These are phyloP conservation scores for Norana najaformis DNA, from an alignment of 2,888 invertebrate species.

Conservation along the genomic window DNA sequence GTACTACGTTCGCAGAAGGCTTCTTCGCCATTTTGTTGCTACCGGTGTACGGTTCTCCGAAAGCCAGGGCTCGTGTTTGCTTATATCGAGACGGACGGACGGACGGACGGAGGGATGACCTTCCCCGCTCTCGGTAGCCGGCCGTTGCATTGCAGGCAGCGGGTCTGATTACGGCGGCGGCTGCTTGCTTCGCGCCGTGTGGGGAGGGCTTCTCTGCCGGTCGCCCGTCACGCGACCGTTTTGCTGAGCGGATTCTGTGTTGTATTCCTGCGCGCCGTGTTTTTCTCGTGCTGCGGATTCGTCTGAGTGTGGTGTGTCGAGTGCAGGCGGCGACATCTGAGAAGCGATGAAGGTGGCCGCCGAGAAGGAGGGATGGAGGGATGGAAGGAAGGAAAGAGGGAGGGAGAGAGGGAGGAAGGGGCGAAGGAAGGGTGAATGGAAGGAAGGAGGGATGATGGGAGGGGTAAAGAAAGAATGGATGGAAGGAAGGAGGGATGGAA, in stretches of 20 bases:
- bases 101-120: neutral
- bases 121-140: neutral
- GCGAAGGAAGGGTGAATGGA: neutral
- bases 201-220: neutral
- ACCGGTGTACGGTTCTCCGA: neutral
- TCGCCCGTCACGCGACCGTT: constrained; percentile 7
- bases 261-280: neutral
- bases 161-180: neutral
- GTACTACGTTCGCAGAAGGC: too few relatives aligned
- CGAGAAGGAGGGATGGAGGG: neutral
- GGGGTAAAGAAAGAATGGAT: neutral
- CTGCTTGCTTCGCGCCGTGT: neutral
- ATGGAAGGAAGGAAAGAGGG: neutral
- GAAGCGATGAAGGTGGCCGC: neutral
- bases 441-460: too few relatives aligned
- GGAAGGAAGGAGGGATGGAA: neutral
- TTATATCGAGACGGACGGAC: neutral
- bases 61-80: neutral
- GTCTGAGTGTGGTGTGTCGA: neutral
- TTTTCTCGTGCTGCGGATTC: neutral
- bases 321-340: neutral
- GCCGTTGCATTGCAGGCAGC: neutral
- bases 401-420: neutral
- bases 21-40: neutral
- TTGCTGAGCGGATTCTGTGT: neutral